Evolutionary conservation across 2,888 invertebrate genomes (phyloP).

Genomic region (Coenonympha glycerion): DNA sequence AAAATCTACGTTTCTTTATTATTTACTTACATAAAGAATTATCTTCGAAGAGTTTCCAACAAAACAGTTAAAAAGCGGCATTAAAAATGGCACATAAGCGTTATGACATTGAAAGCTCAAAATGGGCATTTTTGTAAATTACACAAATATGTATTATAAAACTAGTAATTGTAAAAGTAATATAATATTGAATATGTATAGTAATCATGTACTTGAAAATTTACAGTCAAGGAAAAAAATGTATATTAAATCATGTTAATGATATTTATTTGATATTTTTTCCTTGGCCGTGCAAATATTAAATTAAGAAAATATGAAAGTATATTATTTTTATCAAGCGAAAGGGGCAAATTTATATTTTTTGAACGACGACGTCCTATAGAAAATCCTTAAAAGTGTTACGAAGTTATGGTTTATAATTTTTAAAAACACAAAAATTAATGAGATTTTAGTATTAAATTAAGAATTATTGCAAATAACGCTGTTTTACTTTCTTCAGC

Average conservation of each 20-base stretch:
- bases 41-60: constrained; percentile 47
- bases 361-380: background rate
- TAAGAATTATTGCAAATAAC: too few species aligned
- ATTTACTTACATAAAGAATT: constrained; percentile 36
- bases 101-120: constrained; percentile 57
- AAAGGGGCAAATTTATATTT: background rate
- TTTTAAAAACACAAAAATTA: too few species aligned
- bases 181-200: too few species aligned
- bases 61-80: constrained; percentile 50
- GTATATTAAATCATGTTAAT: background rate
- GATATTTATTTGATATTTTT: background rate
- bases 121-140: constrained; percentile 59
- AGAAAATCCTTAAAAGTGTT: too few species aligned
- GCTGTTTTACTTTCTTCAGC: too few species aligned
- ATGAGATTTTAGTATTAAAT: too few species aligned
- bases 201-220: background rate
- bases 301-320: background rate
- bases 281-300: background rate
- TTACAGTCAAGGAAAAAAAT: constrained; percentile 19
- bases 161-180: background rate
- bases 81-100: constrained; percentile 53
- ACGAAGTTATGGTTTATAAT: too few species aligned
- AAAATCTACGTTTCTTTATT: constrained; percentile 32
- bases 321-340: background rate
- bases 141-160: constrained; percentile 13